These are phyloP conservation scores for Todus mexicanus DNA, from an alignment of 2,797 vertebrate genomes.

Conservation along the genomic window DNA sequence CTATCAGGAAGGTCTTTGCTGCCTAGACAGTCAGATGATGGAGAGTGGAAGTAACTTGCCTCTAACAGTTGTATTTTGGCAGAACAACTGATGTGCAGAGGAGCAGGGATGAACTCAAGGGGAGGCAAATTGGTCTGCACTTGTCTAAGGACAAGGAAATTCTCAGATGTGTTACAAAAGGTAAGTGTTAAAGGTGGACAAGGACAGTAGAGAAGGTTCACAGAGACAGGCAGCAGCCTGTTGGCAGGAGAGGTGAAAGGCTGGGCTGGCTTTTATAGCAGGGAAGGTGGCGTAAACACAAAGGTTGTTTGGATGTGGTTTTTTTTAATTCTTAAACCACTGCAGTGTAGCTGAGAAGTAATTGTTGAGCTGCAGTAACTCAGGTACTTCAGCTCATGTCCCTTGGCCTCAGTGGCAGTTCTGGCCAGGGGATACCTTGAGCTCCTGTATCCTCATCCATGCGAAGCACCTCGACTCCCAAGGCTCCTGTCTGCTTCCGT, in stretches of 20 bases:
- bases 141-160: not conserved
- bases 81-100: not conserved
- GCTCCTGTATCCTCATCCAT: accelerated
- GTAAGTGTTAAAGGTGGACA: not conserved
- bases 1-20: not conserved
- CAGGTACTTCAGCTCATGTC: not conserved
- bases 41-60: not conserved
- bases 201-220: not conserved
- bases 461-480: accelerated
- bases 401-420: not conserved
- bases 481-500: not conserved
- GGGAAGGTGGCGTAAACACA: not conserved
- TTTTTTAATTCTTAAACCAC: not conserved
- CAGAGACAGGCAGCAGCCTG: not conserved
- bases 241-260: not conserved
- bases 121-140: not conserved
- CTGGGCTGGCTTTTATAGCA: not conserved
- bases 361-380: not conserved
- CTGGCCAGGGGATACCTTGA: not conserved
- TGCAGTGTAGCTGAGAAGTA: not conserved
- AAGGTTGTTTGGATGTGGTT: not conserved
- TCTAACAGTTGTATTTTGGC: constrained; percentile 1
- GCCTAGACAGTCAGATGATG: not conserved
- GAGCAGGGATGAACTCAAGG: not conserved
- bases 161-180: not conserved